Percentiles rank a stretch among this genome's conserved stretches.
phyloP scores from a whole-genome alignment of 2,888 invertebrate genomes.

The Antitype chi region DNA sequence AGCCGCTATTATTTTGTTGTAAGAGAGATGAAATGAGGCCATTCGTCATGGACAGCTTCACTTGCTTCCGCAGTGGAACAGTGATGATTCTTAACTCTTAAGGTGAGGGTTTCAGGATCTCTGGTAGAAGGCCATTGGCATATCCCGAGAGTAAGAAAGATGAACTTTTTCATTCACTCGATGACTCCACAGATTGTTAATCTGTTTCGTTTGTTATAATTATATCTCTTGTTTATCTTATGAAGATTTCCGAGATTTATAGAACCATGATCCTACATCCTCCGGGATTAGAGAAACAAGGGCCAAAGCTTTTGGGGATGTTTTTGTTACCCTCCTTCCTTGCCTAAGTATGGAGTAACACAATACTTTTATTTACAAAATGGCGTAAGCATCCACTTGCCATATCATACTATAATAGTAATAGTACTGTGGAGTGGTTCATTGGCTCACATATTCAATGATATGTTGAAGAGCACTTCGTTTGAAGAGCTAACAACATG shows the following conservation, averaged over 20 bases:
- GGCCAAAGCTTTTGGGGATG: background rate
- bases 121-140: background rate
- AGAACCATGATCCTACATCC: background rate
- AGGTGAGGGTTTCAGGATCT: background rate
- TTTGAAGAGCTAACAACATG: constrained; percentile 8
- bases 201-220: background rate
- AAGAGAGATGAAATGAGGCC: background rate
- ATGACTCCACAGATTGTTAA: background rate
- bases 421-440: constrained; percentile 2
- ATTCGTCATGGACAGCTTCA: background rate
- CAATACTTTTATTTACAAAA: background rate
- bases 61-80: background rate
- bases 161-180: background rate
- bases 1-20: background rate
- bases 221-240: background rate
- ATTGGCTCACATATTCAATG: constrained; percentile 9
- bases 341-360: background rate
- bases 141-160: background rate
- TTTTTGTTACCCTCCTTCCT: background rate
- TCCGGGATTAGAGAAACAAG: too few relatives aligned
- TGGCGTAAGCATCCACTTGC: background rate
- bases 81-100: background rate
- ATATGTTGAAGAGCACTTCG: constrained; percentile 25
- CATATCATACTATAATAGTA: background rate
- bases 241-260: background rate